Base-by-base conservation (phyloP, 2,113 vertebrate species). In the Epinephelus cyanopodus region DNA sequence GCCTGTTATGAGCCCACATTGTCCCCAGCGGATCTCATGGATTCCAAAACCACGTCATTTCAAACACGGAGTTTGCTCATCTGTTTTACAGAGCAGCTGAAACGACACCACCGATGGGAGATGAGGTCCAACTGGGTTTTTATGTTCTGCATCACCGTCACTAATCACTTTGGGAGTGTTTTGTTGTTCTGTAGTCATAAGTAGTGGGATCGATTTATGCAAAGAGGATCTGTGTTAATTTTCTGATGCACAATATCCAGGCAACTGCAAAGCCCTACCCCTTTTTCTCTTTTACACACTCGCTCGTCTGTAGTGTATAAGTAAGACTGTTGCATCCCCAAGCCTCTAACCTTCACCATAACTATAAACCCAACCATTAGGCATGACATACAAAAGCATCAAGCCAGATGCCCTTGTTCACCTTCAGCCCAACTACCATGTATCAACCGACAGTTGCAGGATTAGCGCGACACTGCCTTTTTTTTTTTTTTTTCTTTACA, bases 131-230 rank as follows among this genome's bases (percentile, higher is more conserved):
- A 48, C 60, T 53, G 27, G 21, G 75, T 77, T 50, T 54, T 29
- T 13, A 79, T 47, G 62, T 50, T 70, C 58, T 27, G 39, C 33
- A 23, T 58, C 18, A 68, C 21, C 1, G 18, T 60, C 29, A 23
- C 70, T 79, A 79, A 82, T 82, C 70, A 65, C 64, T 64, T 23
- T 23, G 57, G 17, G 68, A 33, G 19, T 19, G 25, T 47, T 60
- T 74, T 74, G 64, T 63, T 74, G 48, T 75, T 63, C 63, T 4
- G 47, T 10, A 33, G 53, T 63, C 33, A 45, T 21, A 27, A 50
- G 45, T 23, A 23, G 73, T 50, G 13, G 66, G 60, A 66, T 33
- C 71, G 83, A 54, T 71, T 61, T 18, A 7, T 33, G 68, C 56
- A 25, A 54, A 60, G 9, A 54, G 8, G 18, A 77, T 61, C 29